phyloP scores from a whole-genome alignment of 2,888 invertebrate genomes.

The Rutpela maculata region DNA sequence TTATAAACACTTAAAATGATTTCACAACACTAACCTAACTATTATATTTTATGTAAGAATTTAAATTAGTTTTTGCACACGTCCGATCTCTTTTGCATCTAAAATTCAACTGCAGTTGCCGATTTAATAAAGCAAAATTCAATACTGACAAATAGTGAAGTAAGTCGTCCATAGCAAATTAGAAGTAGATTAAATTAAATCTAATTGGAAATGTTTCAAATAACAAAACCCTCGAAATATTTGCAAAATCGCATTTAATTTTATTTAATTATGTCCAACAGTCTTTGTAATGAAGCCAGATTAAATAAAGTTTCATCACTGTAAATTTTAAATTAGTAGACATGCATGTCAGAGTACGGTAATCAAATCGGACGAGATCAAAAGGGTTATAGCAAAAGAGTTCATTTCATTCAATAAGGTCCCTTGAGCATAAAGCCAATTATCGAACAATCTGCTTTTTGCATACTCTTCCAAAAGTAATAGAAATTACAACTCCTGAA shows the following conservation, averaged over 20 bases:
- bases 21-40: too few species aligned
- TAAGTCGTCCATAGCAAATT: background rate
- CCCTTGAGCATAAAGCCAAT: background rate
- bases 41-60: too few species aligned
- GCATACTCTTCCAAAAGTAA: background rate
- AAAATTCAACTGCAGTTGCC: too few species aligned
- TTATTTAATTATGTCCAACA: background rate
- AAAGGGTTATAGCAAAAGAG: constrained; percentile 1
- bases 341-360: background rate
- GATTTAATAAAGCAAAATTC: constrained; percentile 7
- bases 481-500: background rate
- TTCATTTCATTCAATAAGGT: background rate
- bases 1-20: too few species aligned
- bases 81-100: too few species aligned
- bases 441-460: background rate
- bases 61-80: too few species aligned
- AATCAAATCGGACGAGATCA: background rate
- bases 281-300: background rate
- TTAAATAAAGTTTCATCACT: background rate
- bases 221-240: background rate
- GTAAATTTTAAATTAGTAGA: constrained; percentile 3
- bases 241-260: background rate
- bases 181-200: background rate
- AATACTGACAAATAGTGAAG: background rate
- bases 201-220: background rate